Base-by-base conservation (phyloP, 2,888 invertebrate genomes). In the Malacosoma neustria region DNA sequence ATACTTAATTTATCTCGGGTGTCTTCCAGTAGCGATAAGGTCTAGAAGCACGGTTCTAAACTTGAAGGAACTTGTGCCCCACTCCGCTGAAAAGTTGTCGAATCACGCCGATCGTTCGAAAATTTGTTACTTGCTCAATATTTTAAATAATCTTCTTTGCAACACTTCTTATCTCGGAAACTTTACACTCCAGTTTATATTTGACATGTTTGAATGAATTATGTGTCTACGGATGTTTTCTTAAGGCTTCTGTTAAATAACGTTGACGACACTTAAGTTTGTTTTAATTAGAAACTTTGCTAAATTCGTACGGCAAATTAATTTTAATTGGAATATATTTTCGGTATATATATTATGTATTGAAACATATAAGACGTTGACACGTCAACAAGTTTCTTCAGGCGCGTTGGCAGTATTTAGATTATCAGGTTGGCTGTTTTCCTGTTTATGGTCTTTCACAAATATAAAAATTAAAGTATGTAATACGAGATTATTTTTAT, bases 1-100 rank as follows among this genome's bases (percentile, higher is more conserved):
- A 71, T 81, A 80, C 74, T 82, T 82, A 73, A 81, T 82, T 84
- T 82, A 84, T 81, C 82, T 82, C 75, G 62, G 72, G 72, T 72
- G 76, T 77, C 80, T 77, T 75, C 71, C 59, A 69, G 67, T 62
- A 72, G 64, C 71, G 82, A 80, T 82, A 82, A 82, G 72, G 72
- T 72, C 68, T 63, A 65, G 72, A 71, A 73, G 75, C 79, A 77
- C 68, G 72, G 64, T 61, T 63, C 65, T 58, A 58, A 77, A 76
- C 67, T 79, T 71, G 42, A 33, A 48, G 51, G 61, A 72, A 76
- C 68, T 77, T 66, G 59, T 60, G 52, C 57, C 62, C 51, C 77
- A 79, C 73, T 81, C 77, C 41, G 54, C 49, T 44, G 58, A 58
- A 67, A 76, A 75, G 72, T 81, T 80, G 74, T 67, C 67, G 76